Conservation (phyloP, 2,888 invertebrate species). For the Fissipunctia ypsillon region DNA sequence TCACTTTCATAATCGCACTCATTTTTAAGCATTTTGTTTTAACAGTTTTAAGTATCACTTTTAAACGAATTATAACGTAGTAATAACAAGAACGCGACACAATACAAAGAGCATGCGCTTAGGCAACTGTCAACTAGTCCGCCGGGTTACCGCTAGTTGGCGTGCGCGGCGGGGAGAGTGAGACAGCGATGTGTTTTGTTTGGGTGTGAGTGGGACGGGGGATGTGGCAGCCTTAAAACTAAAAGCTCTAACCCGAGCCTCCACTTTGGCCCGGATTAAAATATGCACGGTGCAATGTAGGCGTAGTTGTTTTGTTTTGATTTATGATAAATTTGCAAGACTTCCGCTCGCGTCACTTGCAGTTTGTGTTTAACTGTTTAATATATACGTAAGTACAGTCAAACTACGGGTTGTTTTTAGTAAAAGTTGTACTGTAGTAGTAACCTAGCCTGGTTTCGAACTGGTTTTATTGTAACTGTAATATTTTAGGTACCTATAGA, state of each 20-base stretch:
- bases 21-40: conserved; percentile 55
- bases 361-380: not conserved
- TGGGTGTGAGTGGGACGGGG: conserved; percentile 65
- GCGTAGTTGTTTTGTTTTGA: conserved; percentile 73
- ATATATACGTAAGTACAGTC: not conserved
- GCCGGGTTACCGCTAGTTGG: conserved; percentile 81
- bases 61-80: conserved; percentile 55
- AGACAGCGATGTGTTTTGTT: conserved; percentile 61
- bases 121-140: conserved; percentile 86
- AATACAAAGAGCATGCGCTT: conserved; percentile 85
- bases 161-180: conserved; percentile 72
- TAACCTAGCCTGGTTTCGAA: conserved; percentile 29
- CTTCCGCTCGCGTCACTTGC: conserved; percentile 62
- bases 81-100: conserved; percentile 70
- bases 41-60: conserved; percentile 60
- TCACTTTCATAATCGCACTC: conserved; percentile 66
- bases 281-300: conserved; percentile 72
- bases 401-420: conserved; percentile 12
- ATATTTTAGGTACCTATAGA: not conserved
- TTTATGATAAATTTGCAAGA: conserved; percentile 67
- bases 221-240: conserved; percentile 78
- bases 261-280: conserved; percentile 75
- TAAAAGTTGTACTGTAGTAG: conserved; percentile 5
- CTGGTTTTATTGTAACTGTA: conserved; percentile 54
- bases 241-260: conserved; percentile 77